Evolutionary conservation across 30 jellyfish, hydroid and myxozoan species (phyloP).

Genomic region (Turritopsis dohrnii): DNA sequence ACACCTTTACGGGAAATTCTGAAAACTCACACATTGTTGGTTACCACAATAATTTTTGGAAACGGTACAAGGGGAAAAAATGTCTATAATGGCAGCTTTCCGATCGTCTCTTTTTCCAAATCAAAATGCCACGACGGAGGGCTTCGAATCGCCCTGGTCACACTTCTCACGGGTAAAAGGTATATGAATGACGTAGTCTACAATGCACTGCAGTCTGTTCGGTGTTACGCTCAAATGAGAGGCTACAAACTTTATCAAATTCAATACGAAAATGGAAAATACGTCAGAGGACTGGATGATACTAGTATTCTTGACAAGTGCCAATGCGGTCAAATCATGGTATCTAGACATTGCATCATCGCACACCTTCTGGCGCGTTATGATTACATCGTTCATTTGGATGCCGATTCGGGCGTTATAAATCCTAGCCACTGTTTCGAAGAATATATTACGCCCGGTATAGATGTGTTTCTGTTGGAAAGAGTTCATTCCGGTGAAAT

Average conservation of each 20-base stretch:
- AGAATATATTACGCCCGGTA: constrained; percentile 30
- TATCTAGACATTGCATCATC: constrained; percentile 1
- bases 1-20: too few relatives aligned
- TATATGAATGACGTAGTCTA: neutral
- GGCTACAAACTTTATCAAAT: constrained; percentile 14
- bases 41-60: too few relatives aligned
- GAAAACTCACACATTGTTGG: too few relatives aligned
- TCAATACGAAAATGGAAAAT: neutral
- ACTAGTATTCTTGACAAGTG: neutral
- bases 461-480: constrained; percentile 26
- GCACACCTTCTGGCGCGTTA: neutral
- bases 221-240: constrained; percentile 20
- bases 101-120: neutral
- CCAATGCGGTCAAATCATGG: neutral
- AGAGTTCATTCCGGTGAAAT: constrained; percentile 33
- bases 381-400: constrained; percentile 21
- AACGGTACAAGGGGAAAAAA: too few relatives aligned
- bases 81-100: neutral
- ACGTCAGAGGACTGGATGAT: neutral
- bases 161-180: neutral
- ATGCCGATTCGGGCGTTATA: constrained; percentile 22
- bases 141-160: neutral
- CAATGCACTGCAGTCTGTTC: constrained; percentile 5
- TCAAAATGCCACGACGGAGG: neutral
- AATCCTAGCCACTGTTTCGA: constrained; percentile 27